Percentiles rank a stretch among this genome's conserved stretches.
Conservation (phyloP, 2,888 invertebrate genomes). For the Cabera pusaria region DNA sequence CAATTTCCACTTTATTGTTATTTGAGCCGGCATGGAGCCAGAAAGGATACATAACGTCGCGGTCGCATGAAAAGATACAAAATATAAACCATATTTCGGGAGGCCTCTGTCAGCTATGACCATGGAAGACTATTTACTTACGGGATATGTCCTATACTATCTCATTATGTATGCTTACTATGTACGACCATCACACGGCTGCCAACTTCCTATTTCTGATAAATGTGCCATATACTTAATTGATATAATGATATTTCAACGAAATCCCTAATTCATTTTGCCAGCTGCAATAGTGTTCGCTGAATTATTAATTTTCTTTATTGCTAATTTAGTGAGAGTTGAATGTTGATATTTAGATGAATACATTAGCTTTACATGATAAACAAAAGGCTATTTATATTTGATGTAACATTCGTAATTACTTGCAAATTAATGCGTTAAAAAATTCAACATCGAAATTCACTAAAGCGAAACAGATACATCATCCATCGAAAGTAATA, state of each 20-base stretch:
- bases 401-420: too few species aligned
- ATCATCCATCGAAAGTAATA: too few species aligned
- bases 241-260: slow-evolving; percentile 27
- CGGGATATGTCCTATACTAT: slow-evolving; percentile 12
- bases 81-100: slow-evolving; percentile 25
- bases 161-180: slow-evolving; percentile 17
- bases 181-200: slow-evolving; percentile 24
- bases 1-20: slow-evolving; percentile 25
- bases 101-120: slow-evolving; percentile 22
- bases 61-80: slow-evolving; percentile 21
- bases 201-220: slow-evolving; percentile 36
- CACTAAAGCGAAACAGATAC: too few species aligned
- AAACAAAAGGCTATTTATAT: too few species aligned
- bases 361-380: too few species aligned
- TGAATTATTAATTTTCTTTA: too few species aligned
- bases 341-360: too few species aligned
- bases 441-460: too few species aligned
- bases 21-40: slow-evolving; percentile 16
- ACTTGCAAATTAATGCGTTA: too few species aligned
- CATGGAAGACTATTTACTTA: slow-evolving; percentile 20
- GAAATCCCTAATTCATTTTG: slow-evolving; percentile 23
- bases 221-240: slow-evolving; percentile 31
- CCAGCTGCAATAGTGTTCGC: slow-evolving; percentile 16
- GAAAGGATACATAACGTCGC: slow-evolving; percentile 8
- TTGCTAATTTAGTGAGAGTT: too few species aligned